Percentiles rank a stretch among this genome's conserved stretches.
Conservation (phyloP, 2,888 invertebrate genomes). For the Nephrotoma guestfalica region DNA sequence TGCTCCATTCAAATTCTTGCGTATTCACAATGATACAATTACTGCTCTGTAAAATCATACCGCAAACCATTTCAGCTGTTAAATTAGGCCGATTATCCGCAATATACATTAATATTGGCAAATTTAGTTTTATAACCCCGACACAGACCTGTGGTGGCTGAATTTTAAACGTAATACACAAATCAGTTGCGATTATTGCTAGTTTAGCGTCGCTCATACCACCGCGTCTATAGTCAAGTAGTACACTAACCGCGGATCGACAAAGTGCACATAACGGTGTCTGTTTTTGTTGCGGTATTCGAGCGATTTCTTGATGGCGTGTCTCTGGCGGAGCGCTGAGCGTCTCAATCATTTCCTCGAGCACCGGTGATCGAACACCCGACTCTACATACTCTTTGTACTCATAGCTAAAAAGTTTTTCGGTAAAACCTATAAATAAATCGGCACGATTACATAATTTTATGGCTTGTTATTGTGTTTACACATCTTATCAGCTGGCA, state of each 20-base stretch:
- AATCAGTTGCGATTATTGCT: slow-evolving; percentile 26
- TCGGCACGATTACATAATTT: not conserved
- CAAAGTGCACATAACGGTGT: slow-evolving; percentile 23
- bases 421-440: not conserved
- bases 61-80: slow-evolving; percentile 33
- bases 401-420: not conserved
- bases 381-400: not conserved
- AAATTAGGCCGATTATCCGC: slow-evolving; percentile 38
- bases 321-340: not conserved
- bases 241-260: slow-evolving; percentile 19
- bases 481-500: not conserved
- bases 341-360: not conserved
- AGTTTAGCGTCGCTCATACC: slow-evolving; percentile 36
- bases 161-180: slow-evolving; percentile 43
- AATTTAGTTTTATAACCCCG: slow-evolving; percentile 42
- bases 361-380: not conserved
- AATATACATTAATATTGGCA: slow-evolving; percentile 38
- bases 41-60: slow-evolving; percentile 22
- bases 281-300: slow-evolving; percentile 17
- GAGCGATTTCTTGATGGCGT: slow-evolving; percentile 16
- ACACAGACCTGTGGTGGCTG: slow-evolving; percentile 43
- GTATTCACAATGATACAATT: slow-evolving; percentile 19
- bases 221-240: slow-evolving; percentile 30
- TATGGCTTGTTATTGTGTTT: not conserved
- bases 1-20: slow-evolving; percentile 21